phyloP scores from a whole-genome alignment of 2,888 invertebrate genomes.

The Campoplex capitator region DNA sequence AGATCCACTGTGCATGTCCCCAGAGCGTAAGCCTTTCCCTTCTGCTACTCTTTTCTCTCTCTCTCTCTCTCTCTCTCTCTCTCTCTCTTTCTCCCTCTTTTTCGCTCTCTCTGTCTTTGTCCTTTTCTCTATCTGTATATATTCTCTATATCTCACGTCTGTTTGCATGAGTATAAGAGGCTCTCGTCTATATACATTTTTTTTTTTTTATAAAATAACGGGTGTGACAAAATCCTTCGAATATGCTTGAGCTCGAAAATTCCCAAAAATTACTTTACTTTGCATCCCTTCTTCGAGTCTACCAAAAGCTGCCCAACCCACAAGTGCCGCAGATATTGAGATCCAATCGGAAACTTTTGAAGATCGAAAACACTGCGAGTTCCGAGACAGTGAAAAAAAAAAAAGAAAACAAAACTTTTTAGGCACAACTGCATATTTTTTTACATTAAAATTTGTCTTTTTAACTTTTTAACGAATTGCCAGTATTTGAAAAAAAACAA shows the following conservation, averaged over 20 bases:
- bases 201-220: slow-evolving; percentile 25
- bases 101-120: slow-evolving; percentile 72
- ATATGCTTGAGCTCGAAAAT: background rate
- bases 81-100: slow-evolving; percentile 46
- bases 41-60: slow-evolving; percentile 3
- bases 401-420: no score
- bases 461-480: no score
- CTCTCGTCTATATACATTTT: slow-evolving; percentile 11
- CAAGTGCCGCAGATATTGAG: background rate
- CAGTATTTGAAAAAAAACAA: no score
- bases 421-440: no score
- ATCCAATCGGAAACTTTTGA: no score
- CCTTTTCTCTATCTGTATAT: slow-evolving; percentile 64
- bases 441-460: no score
- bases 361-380: no score
- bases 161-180: slow-evolving; percentile 41
- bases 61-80: background rate
- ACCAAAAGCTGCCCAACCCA: background rate
- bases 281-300: background rate
- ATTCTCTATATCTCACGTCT: slow-evolving; percentile 48
- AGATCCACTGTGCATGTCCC: slow-evolving; percentile 68
- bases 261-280: background rate
- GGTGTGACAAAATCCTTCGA: slow-evolving; percentile 5
- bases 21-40: slow-evolving; percentile 42
- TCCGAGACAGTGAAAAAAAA: background rate